Evolutionary conservation across 2,113 vertebrate genomes (phyloP).

Genomic region (Oncorhynchus clarkii): DNA sequence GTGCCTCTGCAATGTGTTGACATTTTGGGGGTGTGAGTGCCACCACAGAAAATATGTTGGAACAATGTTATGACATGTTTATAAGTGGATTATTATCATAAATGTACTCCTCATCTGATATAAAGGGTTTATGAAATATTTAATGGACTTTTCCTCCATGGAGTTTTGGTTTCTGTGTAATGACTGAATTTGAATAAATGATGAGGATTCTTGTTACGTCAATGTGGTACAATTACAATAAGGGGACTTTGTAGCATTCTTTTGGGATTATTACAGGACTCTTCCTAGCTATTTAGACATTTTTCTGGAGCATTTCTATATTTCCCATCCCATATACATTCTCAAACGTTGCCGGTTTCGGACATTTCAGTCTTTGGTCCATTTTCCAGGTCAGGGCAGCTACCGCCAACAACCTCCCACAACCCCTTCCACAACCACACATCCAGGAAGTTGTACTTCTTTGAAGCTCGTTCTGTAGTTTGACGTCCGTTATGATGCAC

Average conservation of each 20-base stretch:
- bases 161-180: too few species aligned
- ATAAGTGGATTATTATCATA: too few species aligned
- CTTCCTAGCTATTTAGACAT: neutral
- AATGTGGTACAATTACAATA: too few species aligned
- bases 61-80: neutral
- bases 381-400: neutral
- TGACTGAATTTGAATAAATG: too few species aligned
- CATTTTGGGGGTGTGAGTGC: neutral
- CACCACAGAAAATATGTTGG: conserved; percentile 18
- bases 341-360: neutral
- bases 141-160: neutral
- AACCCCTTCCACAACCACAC: conserved; percentile 10
- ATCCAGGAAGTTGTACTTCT: conserved; percentile 36
- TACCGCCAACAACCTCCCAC: conserved; percentile 5
- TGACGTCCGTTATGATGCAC: conserved; percentile 56
- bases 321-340: neutral
- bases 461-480: conserved; percentile 59
- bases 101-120: neutral
- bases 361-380: neutral
- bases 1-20: conserved; percentile 17
- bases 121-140: neutral
- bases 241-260: too few species aligned
- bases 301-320: neutral
- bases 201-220: too few species aligned
- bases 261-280: neutral